Evolutionary conservation across 2,888 invertebrate species (phyloP).

Genomic region (Xylota sylvarum): DNA sequence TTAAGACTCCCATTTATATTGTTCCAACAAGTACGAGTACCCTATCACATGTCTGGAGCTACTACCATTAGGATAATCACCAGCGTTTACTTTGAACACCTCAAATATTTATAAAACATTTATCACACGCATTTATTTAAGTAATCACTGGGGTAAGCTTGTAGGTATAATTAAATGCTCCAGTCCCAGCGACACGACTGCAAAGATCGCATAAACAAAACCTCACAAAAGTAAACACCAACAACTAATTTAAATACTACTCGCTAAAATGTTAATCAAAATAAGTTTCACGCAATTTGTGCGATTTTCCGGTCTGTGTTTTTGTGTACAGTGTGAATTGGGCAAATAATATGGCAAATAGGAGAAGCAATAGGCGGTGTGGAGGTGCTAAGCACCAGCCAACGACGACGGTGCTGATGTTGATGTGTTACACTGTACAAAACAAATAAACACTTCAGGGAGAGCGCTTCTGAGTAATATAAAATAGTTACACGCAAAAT

Average conservation of each 20-base stretch:
- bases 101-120: slow-evolving; percentile 49
- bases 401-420: not conserved
- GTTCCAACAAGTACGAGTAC: not conserved
- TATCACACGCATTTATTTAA: slow-evolving; percentile 33
- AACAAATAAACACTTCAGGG: slow-evolving; percentile 53
- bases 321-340: slow-evolving; percentile 23
- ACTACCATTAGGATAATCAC: slow-evolving; percentile 20
- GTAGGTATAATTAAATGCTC: slow-evolving; percentile 24
- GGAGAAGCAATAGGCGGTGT: not conserved
- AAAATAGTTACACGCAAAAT: slow-evolving; percentile 57
- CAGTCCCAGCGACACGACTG: not conserved
- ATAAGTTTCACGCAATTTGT: slow-evolving; percentile 53
- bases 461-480: slow-evolving; percentile 24
- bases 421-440: slow-evolving; percentile 21
- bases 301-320: slow-evolving; percentile 13
- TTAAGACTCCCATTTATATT: not conserved
- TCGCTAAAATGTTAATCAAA: slow-evolving; percentile 56
- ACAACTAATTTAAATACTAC: slow-evolving; percentile 51
- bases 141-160: slow-evolving; percentile 14
- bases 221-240: slow-evolving; percentile 38
- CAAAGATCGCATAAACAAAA: slow-evolving; percentile 16
- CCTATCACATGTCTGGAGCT: not conserved
- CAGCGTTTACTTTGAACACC: slow-evolving; percentile 9
- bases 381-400: not conserved
- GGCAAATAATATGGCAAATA: slow-evolving; percentile 32